Percentiles rank a stretch among this genome's conserved stretches.
These are phyloP conservation scores for Limnephilus rhombicus DNA, from an alignment of 2,888 invertebrate genomes.

Conservation along the genomic window DNA sequence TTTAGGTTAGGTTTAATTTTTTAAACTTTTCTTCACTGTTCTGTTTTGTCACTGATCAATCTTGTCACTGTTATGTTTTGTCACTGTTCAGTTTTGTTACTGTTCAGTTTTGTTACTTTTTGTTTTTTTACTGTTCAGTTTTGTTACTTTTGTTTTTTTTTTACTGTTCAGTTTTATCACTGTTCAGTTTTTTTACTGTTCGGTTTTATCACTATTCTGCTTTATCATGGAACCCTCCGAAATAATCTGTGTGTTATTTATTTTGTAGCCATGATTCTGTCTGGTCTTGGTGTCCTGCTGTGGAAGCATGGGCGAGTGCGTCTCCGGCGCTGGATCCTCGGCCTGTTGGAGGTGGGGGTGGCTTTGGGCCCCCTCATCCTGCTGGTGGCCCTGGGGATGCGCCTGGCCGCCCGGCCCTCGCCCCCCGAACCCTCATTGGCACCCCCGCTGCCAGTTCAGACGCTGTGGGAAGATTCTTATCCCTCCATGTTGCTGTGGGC, in stretches of 20 bases:
- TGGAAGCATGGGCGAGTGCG: conserved; percentile 62
- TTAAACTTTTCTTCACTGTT: too few relatives aligned
- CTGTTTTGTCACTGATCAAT: too few relatives aligned
- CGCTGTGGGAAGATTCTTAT: conserved; percentile 5
- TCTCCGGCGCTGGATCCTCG: conserved; percentile 48
- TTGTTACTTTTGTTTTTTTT: too few relatives aligned
- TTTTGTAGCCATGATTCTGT: background rate
- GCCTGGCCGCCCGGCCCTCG: background rate
- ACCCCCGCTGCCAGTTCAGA: background rate
- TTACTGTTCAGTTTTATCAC: too few relatives aligned
- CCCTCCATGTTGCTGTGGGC: background rate
- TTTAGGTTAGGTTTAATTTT: too few relatives aligned
- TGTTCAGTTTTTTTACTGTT: too few relatives aligned
- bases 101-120: too few relatives aligned
- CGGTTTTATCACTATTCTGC: too few relatives aligned
- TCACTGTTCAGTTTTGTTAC: too few relatives aligned
- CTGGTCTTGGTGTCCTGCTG: conserved; percentile 50
- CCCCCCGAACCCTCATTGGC: background rate
- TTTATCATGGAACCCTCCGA: background rate
- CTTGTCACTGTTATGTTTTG: too few relatives aligned
- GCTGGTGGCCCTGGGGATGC: background rate
- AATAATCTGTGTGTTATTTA: background rate
- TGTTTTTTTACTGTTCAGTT: too few relatives aligned
- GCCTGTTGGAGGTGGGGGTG: conserved; percentile 45
- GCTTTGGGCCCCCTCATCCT: conserved; percentile 40